These are phyloP conservation scores for Sthenelais limicola DNA, from an alignment of 2,888 invertebrate species.

Conservation along the genomic window DNA sequence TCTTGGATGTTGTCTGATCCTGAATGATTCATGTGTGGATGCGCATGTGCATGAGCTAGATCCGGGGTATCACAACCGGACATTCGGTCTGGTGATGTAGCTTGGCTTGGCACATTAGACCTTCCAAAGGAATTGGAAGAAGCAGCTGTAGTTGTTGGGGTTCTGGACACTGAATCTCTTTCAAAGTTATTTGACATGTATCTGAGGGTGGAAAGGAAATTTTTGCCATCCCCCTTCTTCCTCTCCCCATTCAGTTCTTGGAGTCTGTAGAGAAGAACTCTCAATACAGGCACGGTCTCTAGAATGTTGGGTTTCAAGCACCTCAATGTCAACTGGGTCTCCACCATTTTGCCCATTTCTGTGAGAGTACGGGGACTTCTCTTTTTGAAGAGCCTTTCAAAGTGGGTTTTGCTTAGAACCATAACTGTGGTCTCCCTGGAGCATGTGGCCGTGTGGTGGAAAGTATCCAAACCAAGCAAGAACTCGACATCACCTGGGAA, in stretches of 20 bases:
- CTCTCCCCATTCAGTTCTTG: constrained; percentile 42
- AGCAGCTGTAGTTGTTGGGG: too few species aligned
- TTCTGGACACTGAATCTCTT: not conserved
- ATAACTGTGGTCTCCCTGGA: constrained; percentile 50
- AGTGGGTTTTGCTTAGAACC: constrained; percentile 45
- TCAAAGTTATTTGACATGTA: constrained; percentile 5
- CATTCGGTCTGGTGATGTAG: not conserved
- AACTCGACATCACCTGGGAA: constrained; percentile 49
- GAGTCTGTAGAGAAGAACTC: constrained; percentile 46
- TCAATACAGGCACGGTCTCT: constrained; percentile 43
- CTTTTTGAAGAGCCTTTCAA: constrained; percentile 48
- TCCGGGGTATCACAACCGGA: constrained; percentile 24
- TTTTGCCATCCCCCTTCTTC: constrained; percentile 30
- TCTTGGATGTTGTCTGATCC: too few species aligned
- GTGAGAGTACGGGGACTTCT: constrained; percentile 24
- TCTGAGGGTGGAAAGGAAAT: constrained; percentile 26
- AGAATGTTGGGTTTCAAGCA: constrained; percentile 48
- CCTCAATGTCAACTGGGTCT: constrained; percentile 47
- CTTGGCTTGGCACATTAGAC: not conserved
- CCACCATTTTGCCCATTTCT: constrained; percentile 40
- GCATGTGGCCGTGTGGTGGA: constrained; percentile 48
- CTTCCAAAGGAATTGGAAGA: not conserved
- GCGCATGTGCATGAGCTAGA: constrained; percentile 23
- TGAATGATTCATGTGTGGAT: too few species aligned
- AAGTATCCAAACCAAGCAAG: constrained; percentile 42